Evolutionary conservation across 2,113 vertebrate genomes (phyloP), one percentile per base, ranked within the genome.

Genomic region (Stictonetta naevosa): DNA sequence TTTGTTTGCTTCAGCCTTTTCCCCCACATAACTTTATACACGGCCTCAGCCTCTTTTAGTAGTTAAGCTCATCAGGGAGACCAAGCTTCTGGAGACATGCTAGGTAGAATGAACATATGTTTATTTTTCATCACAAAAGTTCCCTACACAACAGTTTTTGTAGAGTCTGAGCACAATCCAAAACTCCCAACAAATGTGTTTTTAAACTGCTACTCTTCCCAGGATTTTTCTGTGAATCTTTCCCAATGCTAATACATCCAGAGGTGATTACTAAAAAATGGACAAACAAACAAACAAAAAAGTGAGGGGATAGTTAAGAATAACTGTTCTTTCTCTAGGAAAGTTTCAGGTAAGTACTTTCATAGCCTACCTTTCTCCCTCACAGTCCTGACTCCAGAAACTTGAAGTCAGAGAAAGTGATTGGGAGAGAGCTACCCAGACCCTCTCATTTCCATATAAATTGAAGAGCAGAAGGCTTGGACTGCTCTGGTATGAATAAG

Each of bases 81-180:
- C 36, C 34, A 73, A 67, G 12, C 11, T 60, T 17, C 72, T 64
- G 40, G 83, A 67, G 34, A 33, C 6, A 28, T 7, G 4, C 4
- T 55, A 58, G 38, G 22, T 14, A 81, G 1, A 8, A 44, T 59
- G 20, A 55, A 48, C 0, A 8, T 33, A 3, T 53, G 6, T 6
- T 7, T 22, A 4, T 20, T 50, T 56, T 85, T 68, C 71, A 8
- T 5, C 34, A 68, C 42, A 53, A 38, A 64, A 62, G 3, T 8
- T 59, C 2, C 3, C 14, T 10, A 34, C 10, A 7, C 26, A 40
- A 44, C 4, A 26, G 1, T 17, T 42, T 50, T 18, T 29, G 4
- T 4, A 4, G 42, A 77, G 46, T 9, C 9, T 58, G 36, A 72
- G 15, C 58, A 15, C 12, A 53, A 55, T 10, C 2, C 5, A 8